Conservation (phyloP, 2,113 vertebrate genomes). For the Ramphastos sulfuratus region DNA sequence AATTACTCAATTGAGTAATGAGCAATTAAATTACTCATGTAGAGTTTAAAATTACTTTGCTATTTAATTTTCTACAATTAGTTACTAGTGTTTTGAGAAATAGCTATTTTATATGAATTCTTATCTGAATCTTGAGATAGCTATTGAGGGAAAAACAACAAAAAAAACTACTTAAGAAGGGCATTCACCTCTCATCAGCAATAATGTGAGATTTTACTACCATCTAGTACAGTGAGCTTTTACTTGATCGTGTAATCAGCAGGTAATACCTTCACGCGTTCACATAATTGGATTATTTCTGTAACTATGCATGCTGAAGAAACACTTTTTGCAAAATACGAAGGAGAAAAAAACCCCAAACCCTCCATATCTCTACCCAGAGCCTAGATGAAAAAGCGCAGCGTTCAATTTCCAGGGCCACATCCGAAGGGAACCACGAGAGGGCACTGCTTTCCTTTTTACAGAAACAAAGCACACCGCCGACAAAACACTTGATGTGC, state of each 20-base stretch:
- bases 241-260: neutral
- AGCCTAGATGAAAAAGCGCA: neutral
- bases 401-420: neutral
- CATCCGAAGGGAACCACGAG: slow-evolving; percentile 52
- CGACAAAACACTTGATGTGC: neutral
- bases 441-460: slow-evolving; percentile 68
- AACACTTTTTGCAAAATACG: neutral
- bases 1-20: neutral
- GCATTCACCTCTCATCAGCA: neutral
- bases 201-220: neutral
- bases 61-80: neutral
- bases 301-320: neutral
- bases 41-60: neutral
- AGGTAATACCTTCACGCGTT: accelerated
- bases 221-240: neutral
- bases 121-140: neutral
- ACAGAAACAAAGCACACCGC: neutral
- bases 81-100: neutral
- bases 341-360: neutral
- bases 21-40: neutral
- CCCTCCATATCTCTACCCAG: neutral
- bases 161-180: neutral
- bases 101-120: neutral
- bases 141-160: neutral
- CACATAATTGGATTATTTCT: neutral